Evolutionary conservation across 2,797 vertebrate species (phyloP).

Genomic region (Ctenochaetus hawaiiensis): DNA sequence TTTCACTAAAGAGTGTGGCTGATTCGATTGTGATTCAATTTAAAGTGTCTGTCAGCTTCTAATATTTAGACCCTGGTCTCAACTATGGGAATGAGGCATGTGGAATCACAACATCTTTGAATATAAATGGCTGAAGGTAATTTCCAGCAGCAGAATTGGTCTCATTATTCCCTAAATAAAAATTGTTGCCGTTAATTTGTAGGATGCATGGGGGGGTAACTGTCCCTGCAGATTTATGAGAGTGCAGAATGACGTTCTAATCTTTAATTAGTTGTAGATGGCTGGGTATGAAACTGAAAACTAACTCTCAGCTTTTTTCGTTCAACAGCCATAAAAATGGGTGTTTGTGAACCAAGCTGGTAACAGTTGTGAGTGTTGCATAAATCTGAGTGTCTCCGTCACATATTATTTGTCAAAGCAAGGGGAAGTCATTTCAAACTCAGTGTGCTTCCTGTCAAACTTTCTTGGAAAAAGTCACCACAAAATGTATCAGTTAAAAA

Average conservation of each 20-base stretch:
- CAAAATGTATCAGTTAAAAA: neutral
- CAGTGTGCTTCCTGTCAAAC: neutral
- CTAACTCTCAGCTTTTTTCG: neutral
- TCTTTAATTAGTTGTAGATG: slow-evolving; percentile 15
- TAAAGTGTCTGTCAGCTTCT: slow-evolving; percentile 13
- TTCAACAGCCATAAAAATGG: neutral
- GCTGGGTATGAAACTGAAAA: neutral
- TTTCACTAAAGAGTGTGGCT: slow-evolving; percentile 18
- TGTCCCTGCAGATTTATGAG: neutral
- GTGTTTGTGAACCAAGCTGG: neutral
- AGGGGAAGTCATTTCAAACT: slow-evolving; percentile 1
- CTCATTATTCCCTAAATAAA: neutral
- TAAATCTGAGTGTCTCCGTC: neutral
- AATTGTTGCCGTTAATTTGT: slow-evolving; percentile 8
- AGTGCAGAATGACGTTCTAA: neutral
- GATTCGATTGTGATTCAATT: slow-evolving; percentile 33
- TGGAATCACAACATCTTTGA: slow-evolving; percentile 4
- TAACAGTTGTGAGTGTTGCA: neutral
- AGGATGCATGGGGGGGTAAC: neutral
- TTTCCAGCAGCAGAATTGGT: slow-evolving; percentile 2
- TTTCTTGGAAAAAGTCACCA: neutral
- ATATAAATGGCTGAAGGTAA: slow-evolving; percentile 17
- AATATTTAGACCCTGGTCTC: slow-evolving; percentile 34
- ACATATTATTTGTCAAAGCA: neutral
- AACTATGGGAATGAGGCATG: slow-evolving; percentile 4